phyloP scores from a whole-genome alignment of 2,797 vertebrate genomes.

The Mycteria americana region DNA sequence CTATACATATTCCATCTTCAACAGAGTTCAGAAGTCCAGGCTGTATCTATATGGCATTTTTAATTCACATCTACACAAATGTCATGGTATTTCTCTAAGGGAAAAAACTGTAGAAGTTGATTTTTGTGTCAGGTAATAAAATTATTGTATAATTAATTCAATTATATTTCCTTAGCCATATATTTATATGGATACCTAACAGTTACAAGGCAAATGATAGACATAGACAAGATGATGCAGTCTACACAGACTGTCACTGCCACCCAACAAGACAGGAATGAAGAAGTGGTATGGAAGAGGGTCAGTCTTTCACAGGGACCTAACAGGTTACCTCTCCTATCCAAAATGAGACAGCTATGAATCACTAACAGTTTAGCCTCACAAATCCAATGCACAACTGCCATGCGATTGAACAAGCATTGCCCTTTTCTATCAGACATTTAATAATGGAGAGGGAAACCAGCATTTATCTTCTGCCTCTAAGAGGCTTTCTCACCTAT shows the following conservation, averaged over 20 bases:
- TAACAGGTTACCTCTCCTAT: background rate
- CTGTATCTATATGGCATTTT: conserved; percentile 46
- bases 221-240: background rate
- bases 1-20: conserved; percentile 36
- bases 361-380: background rate
- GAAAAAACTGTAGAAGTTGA: background rate
- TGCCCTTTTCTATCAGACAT: background rate
- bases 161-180: background rate
- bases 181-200: background rate
- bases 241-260: background rate
- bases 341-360: background rate
- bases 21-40: conserved; percentile 44
- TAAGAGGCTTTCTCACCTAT: background rate
- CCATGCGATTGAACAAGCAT: background rate
- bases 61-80: conserved; percentile 58
- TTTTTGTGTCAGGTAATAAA: conserved; percentile 49
- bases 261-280: background rate
- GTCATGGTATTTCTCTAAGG: conserved; percentile 47
- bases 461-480: background rate
- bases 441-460: background rate
- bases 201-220: conserved; percentile 20
- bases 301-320: background rate
- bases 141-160: conserved; percentile 39
- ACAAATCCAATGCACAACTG: background rate
- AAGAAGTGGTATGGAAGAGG: background rate